Conservation (phyloP, 2,113 vertebrate genomes). For the Riparia riparia region DNA sequence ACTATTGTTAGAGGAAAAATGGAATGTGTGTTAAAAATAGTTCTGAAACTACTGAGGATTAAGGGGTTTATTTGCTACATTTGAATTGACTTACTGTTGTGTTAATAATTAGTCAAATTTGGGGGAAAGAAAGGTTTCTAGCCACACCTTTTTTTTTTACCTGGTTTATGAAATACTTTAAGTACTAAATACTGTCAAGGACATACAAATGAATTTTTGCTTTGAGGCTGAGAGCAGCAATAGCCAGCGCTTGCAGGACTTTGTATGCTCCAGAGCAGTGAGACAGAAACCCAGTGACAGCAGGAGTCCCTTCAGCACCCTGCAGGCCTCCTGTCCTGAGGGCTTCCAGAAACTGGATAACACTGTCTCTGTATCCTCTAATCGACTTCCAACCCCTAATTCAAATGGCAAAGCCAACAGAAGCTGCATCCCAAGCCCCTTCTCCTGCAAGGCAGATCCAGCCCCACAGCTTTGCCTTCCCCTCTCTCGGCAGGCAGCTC, state of each 20-base stretch:
- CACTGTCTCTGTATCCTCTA: fast-evolving
- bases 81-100: neutral
- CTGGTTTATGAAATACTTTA: neutral
- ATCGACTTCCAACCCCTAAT: neutral
- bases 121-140: neutral
- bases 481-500: neutral
- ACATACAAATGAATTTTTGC: neutral
- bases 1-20: neutral
- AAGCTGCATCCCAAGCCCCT: neutral
- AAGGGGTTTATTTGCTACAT: neutral
- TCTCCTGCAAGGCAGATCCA: neutral
- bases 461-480: fast-evolving
- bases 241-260: neutral
- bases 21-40: neutral
- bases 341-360: neutral
- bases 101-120: neutral
- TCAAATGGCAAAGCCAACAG: neutral
- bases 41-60: neutral
- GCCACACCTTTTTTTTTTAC: neutral
- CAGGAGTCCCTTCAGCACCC: neutral
- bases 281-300: neutral
- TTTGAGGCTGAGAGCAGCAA: neutral
- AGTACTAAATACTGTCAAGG: neutral
- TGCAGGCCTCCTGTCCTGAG: neutral
- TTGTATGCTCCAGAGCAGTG: neutral